Evolutionary conservation across 2,888 invertebrate genomes (phyloP), one percentile per base, ranked within the genome.

Genomic region (Erynnis tages): DNA sequence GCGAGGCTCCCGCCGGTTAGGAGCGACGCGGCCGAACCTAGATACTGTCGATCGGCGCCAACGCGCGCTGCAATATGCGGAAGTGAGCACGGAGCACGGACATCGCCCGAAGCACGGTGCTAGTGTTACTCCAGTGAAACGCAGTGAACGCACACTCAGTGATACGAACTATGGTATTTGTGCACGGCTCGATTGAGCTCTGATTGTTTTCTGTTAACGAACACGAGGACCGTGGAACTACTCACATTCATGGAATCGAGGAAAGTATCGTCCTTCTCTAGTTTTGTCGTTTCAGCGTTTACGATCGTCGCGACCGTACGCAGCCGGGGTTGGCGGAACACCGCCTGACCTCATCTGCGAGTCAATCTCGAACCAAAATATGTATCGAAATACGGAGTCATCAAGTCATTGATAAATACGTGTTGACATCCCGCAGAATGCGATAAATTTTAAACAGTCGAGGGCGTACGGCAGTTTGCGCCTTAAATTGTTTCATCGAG

Each of bases 21-120:
- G 82, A 84, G 85, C 84, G 77, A 72, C 70, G 70, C 76, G 73
- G 68, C 64, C 69, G 72, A 71, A 71, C 69, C 68, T 69, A 61
- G 66, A 69, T 65, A 71, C 72, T 67, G 66, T 65, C 54, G 58
- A 58, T 35, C 70, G 69, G 66, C 78, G 76, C 73, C 66, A 64
- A 71, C 71, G 81, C 82, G 78, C 80, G 73, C 77, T 78, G 81
- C 86, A 79, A 77, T 62, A 87, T 86, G 89, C 88, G 88, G 88
- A 89, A 89, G 88, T 89, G 84, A 87, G 74, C 76, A 74, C 77
- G 70, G 84, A 87, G 74, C 76, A 74, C 77, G 70, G 67, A 65
- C 66, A 58, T 48, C 71, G 67, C 67, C 74, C 66, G 66, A 65
- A 61, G 66, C 67, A 62, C 67, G 58, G 67, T 71, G 69, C 71